phyloP scores from a whole-genome alignment of 2,797 vertebrate species.

The Sebastes goodei region DNA sequence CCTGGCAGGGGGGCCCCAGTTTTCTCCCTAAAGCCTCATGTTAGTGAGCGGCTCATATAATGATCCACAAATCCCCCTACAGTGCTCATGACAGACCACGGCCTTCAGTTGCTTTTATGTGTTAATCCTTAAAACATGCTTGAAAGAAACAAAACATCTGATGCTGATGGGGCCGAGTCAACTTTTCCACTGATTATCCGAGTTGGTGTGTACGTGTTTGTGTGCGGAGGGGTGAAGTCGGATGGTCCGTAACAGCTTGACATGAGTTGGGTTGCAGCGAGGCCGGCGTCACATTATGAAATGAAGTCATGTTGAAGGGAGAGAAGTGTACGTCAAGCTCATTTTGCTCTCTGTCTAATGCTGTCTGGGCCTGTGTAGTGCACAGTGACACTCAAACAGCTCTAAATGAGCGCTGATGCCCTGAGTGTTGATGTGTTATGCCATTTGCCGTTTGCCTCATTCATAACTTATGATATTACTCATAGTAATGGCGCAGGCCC shows the following conservation, averaged over 20 bases:
- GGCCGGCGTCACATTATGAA: conserved; percentile 58
- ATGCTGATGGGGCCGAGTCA: conserved; percentile 69
- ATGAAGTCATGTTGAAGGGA: conserved; percentile 73
- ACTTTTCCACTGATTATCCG: conserved; percentile 72
- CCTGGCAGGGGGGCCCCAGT: conserved; percentile 55
- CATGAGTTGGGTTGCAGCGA: conserved; percentile 61
- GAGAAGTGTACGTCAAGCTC: conserved; percentile 69
- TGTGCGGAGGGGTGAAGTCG: conserved; percentile 27
- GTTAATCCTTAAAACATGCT: conserved; percentile 77
- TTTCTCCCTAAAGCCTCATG: conserved; percentile 61
- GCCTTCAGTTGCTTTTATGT: conserved; percentile 77
- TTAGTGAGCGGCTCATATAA: conserved; percentile 66
- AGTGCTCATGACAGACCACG: conserved; percentile 71
- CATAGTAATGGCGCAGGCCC: conserved; percentile 69
- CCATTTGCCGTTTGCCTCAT: conserved; percentile 79
- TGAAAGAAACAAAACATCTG: conserved; percentile 74
- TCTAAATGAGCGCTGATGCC: conserved; percentile 73
- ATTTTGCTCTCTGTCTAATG: conserved; percentile 63
- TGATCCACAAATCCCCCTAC: conserved; percentile 75
- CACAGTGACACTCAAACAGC: conserved; percentile 78
- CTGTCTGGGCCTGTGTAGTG: conserved; percentile 61
- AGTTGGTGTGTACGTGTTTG: conserved; percentile 8
- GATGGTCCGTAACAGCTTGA: conserved; percentile 61
- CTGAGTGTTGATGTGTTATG: conserved; percentile 73
- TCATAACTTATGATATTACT: conserved; percentile 81